Evolutionary conservation across 2,888 invertebrate genomes (phyloP).

Genomic region (Apocheima hispidaria): DNA sequence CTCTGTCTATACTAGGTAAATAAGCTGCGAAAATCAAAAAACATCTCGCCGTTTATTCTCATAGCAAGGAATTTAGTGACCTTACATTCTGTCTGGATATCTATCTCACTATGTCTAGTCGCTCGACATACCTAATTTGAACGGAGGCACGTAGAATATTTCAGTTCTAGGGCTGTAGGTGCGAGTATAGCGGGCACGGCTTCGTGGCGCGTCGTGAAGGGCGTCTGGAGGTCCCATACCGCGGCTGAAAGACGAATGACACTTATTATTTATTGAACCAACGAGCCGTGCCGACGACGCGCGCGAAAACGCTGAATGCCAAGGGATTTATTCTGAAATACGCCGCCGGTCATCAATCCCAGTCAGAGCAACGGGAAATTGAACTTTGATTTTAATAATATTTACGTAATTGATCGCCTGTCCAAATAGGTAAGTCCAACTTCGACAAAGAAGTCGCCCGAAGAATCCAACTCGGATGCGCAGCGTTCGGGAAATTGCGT

Average conservation of each 20-base stretch:
- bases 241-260: constrained; percentile 66
- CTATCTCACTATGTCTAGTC: not conserved
- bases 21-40: not conserved
- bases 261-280: constrained; percentile 69
- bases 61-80: not conserved
- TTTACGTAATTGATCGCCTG: constrained; percentile 20
- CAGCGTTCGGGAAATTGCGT: too few species aligned
- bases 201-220: constrained; percentile 52
- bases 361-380: constrained; percentile 44
- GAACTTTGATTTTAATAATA: constrained; percentile 41
- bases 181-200: not conserved
- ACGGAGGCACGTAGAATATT: constrained; percentile 1
- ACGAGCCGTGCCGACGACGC: constrained; percentile 40
- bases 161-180: not conserved
- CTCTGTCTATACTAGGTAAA: not conserved
- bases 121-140: not conserved
- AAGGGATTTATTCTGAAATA: constrained; percentile 59
- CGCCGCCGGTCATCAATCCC: constrained; percentile 53
- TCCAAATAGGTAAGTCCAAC: too few species aligned
- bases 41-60: not conserved
- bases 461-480: too few species aligned
- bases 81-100: not conserved
- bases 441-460: too few species aligned
- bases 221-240: constrained; percentile 69
- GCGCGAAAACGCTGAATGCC: constrained; percentile 56